Evolutionary conservation across 2,113 vertebrate genomes (phyloP).

Genomic region (Perognathus longimembris): DNA sequence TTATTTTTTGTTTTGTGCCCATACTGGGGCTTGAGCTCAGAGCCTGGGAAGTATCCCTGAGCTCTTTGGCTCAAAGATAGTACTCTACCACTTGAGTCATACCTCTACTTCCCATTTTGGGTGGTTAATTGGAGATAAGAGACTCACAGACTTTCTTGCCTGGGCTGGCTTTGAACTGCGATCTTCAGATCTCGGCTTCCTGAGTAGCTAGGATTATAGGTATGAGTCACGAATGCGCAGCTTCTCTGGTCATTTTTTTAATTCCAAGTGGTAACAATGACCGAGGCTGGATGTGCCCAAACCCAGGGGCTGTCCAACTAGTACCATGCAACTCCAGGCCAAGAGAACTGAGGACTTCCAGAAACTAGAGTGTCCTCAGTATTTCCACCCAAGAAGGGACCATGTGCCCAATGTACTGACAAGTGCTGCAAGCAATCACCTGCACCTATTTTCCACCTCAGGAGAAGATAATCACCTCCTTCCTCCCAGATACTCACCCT

Average conservation of each 20-base stretch:
- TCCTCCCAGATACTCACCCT: not conserved
- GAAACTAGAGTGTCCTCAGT: not conserved
- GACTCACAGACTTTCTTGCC: too few species aligned
- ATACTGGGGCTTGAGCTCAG: too few species aligned
- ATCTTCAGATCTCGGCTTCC: too few species aligned
- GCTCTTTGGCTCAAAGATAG: too few species aligned
- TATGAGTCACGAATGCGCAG: not conserved
- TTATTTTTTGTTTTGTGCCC: too few species aligned
- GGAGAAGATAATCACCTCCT: not conserved
- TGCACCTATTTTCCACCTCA: not conserved
- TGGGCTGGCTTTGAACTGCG: too few species aligned
- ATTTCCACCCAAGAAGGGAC: constrained; percentile 9
- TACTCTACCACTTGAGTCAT: too few species aligned
- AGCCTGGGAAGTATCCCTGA: too few species aligned
- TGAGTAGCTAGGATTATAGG: too few species aligned
- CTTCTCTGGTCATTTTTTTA: not conserved
- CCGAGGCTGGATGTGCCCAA: not conserved
- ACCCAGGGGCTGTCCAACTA: not conserved
- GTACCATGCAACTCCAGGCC: too few species aligned
- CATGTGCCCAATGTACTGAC: not conserved
- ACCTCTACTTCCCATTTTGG: too few species aligned
- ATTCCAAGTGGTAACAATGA: not conserved
- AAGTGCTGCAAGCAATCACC: not conserved
- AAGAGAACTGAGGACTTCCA: not conserved
- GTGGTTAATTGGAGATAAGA: too few species aligned